These are phyloP conservation scores for Chouioia cunea DNA, from an alignment of 2,888 invertebrate species.

Conservation along the genomic window DNA sequence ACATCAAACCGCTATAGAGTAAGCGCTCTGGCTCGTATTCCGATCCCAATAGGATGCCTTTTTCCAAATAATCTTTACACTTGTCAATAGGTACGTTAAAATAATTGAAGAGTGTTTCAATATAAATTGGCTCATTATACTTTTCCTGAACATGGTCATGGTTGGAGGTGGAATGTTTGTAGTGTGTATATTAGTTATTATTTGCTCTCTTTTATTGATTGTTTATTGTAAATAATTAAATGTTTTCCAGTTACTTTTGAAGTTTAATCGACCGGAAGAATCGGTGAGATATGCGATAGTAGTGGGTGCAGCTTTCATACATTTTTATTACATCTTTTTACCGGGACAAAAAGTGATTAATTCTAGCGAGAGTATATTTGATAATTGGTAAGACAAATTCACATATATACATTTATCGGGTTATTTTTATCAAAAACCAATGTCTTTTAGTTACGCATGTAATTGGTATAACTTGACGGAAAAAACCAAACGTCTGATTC, in stretches of 20 bases:
- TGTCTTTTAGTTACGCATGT: constrained; percentile 15
- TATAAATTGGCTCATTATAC: constrained; percentile 2
- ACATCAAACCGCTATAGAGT: constrained; percentile 17
- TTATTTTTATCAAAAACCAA: too few species aligned
- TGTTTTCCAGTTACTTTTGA: neutral
- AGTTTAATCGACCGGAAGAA: constrained; percentile 17
- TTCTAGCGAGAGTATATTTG: constrained; percentile 22
- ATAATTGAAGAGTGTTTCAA: constrained; percentile 24
- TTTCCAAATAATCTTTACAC: neutral
- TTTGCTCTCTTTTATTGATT: too few species aligned
- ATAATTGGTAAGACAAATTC: constrained; percentile 22
- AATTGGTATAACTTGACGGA: constrained; percentile 19
- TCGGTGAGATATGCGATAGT: neutral
- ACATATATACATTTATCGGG: too few species aligned
- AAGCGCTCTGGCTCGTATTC: neutral
- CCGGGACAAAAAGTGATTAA: constrained; percentile 38
- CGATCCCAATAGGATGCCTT: too few species aligned
- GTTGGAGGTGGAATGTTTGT: constrained; percentile 21
- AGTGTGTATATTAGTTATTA: constrained; percentile 9
- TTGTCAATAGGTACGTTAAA: constrained; percentile 17
- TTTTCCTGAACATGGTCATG: constrained; percentile 15
- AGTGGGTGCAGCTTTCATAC: constrained; percentile 10
- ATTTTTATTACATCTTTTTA: constrained; percentile 34
- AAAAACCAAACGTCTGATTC: neutral
- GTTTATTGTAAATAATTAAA: neutral